phyloP scores from a whole-genome alignment of 2,113 vertebrate species.

The Phalacrocorax aristotelis region DNA sequence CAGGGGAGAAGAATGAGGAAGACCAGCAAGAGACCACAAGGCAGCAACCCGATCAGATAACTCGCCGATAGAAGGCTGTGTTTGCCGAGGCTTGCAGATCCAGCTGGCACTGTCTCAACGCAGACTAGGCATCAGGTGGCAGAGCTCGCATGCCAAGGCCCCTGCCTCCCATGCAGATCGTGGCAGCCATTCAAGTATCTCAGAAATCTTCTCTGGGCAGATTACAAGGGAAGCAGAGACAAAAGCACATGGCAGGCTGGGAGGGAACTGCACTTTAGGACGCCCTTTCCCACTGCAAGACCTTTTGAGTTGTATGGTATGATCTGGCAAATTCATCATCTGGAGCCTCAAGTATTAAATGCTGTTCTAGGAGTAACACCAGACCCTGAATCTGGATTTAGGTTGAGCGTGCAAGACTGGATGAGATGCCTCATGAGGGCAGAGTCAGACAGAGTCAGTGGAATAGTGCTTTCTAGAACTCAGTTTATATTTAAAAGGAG shows the following conservation, averaged over 20 bases:
- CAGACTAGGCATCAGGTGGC: conserved; percentile 8
- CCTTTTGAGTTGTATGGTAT: not conserved
- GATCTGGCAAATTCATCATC: not conserved
- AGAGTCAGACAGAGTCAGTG: not conserved
- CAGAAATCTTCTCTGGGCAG: conserved; percentile 22
- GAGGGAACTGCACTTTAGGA: not conserved
- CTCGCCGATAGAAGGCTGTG: not conserved
- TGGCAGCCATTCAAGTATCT: not conserved
- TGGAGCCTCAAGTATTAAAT: not conserved
- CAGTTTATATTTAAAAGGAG: not conserved
- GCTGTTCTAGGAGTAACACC: not conserved
- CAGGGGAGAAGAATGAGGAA: not conserved
- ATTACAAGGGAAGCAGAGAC: not conserved
- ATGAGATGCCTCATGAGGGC: not conserved
- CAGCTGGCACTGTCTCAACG: not conserved
- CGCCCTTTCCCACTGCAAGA: not conserved
- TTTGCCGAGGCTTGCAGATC: not conserved
- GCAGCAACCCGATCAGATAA: not conserved
- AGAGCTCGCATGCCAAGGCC: not conserved
- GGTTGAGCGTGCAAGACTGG: not conserved
- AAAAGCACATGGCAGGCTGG: not conserved
- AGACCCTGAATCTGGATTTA: not conserved
- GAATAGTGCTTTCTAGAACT: not conserved
- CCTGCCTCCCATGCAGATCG: not conserved
- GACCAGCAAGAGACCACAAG: not conserved